A percentile compares a stretch with the other conserved stretches of the same genome.
Conservation (phyloP, 64 coral and sea anemone genomes). For the Porites australiensis region DNA sequence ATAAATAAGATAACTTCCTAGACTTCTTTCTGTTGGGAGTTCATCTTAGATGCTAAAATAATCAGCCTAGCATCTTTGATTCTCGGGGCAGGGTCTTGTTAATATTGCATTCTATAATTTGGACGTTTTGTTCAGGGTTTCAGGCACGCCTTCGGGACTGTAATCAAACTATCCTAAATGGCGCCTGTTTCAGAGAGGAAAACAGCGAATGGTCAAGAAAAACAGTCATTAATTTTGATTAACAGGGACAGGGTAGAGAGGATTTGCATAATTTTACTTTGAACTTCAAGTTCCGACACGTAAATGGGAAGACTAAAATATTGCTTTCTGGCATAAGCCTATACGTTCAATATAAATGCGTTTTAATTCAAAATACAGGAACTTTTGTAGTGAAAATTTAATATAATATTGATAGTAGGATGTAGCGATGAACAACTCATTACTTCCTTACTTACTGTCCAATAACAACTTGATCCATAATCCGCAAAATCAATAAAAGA, state of each 20-base stretch:
- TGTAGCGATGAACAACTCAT: neutral
- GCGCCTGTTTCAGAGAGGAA: neutral
- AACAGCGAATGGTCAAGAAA: neutral
- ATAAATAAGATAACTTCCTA: too few relatives aligned
- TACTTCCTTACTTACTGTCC: neutral
- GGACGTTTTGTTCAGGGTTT: neutral
- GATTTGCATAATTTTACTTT: neutral
- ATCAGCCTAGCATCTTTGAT: too few relatives aligned
- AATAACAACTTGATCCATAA: conserved; percentile 13
- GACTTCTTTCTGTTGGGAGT: too few relatives aligned
- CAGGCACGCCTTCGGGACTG: neutral
- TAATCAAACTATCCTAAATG: neutral
- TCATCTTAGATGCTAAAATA: too few relatives aligned
- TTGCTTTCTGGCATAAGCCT: neutral
- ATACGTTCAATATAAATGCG: neutral
- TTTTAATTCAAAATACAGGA: neutral
- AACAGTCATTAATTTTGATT: conserved; percentile 50
- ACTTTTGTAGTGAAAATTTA: neutral
- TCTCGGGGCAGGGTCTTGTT: too few relatives aligned
- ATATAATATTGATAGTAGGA: neutral
- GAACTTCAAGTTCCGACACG: conserved; percentile 23
- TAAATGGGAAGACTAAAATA: neutral
- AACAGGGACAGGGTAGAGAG: conserved; percentile 7
- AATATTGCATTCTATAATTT: neutral
- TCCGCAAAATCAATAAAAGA: neutral